These are phyloP conservation scores for Barypeithes pellucidus DNA, from an alignment of 2,888 invertebrate genomes.

Conservation along the genomic window DNA sequence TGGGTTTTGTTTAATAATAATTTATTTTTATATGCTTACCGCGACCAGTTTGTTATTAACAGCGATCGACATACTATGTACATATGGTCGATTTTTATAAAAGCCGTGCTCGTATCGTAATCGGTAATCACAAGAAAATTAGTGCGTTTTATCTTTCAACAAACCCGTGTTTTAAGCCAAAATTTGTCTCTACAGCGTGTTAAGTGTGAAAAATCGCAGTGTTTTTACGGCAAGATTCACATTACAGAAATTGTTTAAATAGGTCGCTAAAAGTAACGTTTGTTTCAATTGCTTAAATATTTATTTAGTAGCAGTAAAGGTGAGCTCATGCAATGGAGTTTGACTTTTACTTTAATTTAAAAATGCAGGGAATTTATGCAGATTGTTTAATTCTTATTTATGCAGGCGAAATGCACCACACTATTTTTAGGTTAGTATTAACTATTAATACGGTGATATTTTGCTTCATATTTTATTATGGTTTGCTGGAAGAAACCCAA, in stretches of 20 bases:
- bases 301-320: too few species aligned
- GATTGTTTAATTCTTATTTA: too few species aligned
- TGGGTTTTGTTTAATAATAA: constrained; percentile 45
- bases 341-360: too few species aligned
- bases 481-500: too few species aligned
- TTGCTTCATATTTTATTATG: too few species aligned
- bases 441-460: too few species aligned
- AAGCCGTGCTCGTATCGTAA: background rate
- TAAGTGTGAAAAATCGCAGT: background rate
- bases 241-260: background rate
- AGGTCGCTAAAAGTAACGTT: constrained; percentile 2
- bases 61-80: constrained; percentile 34
- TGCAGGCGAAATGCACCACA: too few species aligned
- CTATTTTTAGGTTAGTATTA: too few species aligned
- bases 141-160: background rate
- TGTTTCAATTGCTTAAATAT: too few species aligned
- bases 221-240: constrained; percentile 1
- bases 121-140: background rate
- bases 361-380: too few species aligned
- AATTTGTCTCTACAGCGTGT: constrained; percentile 1
- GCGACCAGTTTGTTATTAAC: constrained; percentile 37
- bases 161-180: background rate
- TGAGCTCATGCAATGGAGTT: too few species aligned
- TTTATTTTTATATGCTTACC: constrained; percentile 47
- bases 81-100: constrained; percentile 13